Evolutionary conservation across 2,888 invertebrate species (phyloP), one percentile per base, ranked within the genome.

Genomic region (Ceratothoa steindachneri): DNA sequence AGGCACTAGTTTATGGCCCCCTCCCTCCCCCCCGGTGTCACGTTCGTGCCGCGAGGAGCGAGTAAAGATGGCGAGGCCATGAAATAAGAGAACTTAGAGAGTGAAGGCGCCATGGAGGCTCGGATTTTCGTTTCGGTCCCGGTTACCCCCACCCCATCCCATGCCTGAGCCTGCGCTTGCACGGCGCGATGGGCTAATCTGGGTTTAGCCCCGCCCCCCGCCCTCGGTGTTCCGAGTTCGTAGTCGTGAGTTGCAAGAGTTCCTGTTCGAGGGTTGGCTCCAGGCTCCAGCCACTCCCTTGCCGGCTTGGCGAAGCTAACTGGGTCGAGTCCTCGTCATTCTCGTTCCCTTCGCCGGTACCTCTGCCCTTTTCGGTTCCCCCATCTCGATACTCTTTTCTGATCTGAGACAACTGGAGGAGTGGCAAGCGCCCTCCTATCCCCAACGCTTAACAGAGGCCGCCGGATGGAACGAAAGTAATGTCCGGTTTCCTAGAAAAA

Each of bases 261-360:
- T 9, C 12, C 51, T 51, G 51, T 51, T 9, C 51, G 51, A 51
- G 51, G 51, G 51, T 51, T 15, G 65, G 15, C 28, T n/a, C 65
- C 65, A 29, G 29, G 65, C 65, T 30, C 28, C 65, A 19, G 4
- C 4, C 55, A 19, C 55, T 24, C 22, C 55, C 55, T 24, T 24
- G 65, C 65, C 65, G 29, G 65, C 65, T 30, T 65, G 65, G n/a
- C 65, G 65, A 19, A 27, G n/a, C 64, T 19, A 29, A n/a, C 64
- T n/a, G 28, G 24, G 9, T 29, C 64, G 9, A 29, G 28, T 29
- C 64, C 67, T 30, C 67, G 19, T 31, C 67, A 31, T 41, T 41
- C 30, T 24, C 12, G 31, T 15, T 31, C 24, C 15, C n/a, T 24
- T 19, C 7, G 30, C 72, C 1, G 52, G 5, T 27, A 30, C 72